Evolutionary conservation across 2,888 invertebrate genomes (phyloP), one percentile per base, ranked within the genome.

Genomic region (Metalampra italica): DNA sequence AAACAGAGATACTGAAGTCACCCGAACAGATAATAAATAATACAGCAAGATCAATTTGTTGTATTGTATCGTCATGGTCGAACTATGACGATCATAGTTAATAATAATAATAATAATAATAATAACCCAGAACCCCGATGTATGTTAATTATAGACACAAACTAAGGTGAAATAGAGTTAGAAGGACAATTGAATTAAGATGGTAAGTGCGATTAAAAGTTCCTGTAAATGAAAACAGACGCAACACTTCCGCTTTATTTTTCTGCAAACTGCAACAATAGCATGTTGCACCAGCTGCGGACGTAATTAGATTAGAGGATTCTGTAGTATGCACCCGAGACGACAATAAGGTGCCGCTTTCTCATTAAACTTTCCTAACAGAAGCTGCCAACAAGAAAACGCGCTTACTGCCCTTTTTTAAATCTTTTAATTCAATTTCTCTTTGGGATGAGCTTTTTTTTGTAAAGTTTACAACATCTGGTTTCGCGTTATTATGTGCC

Each of bases 361-460:
- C 73, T 75, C 70, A 78, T 78, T 78, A 74, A 77, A 76, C 66
- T 76, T 73, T 52, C 59, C 70, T 68, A 68, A 73, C 68, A 61
- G 64, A 55, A 61, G 59, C 66, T 67, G 67, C 64, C 60, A 64
- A 66, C 65, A 70, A 69, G 64, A 64, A 63, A 60, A 64, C 56
- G 55, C 58, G 56, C 55, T 53, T 34, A 11, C 47, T 42, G 41
- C 44, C 49, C 47, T 54, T 46, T 57, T 62, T 62, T 64, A 55
- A 53, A 59, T 57, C 56, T 63, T 61, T 57, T 58, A 53, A 64
- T 71, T 69, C 58, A 64, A 64, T 67, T 69, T 66, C 55, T 54
- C 57, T 54, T 55, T 50, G 46, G 49, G 54, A 57, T 54, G 49
- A 54, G 46, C 51, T 51, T 53, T 51, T 53, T 51, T 45, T 49